Evolutionary conservation across 2,888 invertebrate genomes (phyloP), one percentile per base, ranked within the genome.

Genomic region (Griposia aprilina): DNA sequence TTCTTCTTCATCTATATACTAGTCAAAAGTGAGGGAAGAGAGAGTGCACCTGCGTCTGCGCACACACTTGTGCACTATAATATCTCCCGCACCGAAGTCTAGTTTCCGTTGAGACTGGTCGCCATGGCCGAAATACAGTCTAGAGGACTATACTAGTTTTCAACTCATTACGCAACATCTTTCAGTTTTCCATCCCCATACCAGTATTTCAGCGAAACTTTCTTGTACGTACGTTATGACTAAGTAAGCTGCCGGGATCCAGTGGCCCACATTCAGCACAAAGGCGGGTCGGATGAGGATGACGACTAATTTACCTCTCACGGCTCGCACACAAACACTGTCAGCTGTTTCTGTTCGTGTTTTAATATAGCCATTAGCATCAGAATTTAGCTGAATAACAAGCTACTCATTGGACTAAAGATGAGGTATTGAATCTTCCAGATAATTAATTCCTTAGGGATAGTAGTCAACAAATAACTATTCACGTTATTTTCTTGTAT

Each of bases 201-300:
- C 41, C 30, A 48, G n/a, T 50, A 23, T 80, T 55, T 55, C 52
- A 62, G 36, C 52, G 17, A 30, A 69, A 60, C n/a, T 50, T 68
- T 82, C 70, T 60, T 50, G 17, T 74, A 41, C 13, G 52, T 30
- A 30, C 50, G 66, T 81, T 75, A 78, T 63, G 36, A 57, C 71
- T 73, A 66, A 71, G 78, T 81, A 78, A 78, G 68, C 74, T 66
- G 62, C 20, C 55, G 52, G 69, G 80, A 81, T 78, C 81, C 80
- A 90, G 90, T 90, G 92, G 81, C 88, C 92, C 84, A 92, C 90
- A 93, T 93, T 87, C 87, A 78, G 79, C 91, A 93, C 93, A 93
- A 93, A 91, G 90, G 86, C 76, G 78, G 75, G 73, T 85, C 84
- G 82, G 84, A 87, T 90, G 91, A 91, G 82, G 86, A 84, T 88